phyloP scores from a whole-genome alignment of 1,140 invertebrate genomes.

The Calephelis nemesis region DNA sequence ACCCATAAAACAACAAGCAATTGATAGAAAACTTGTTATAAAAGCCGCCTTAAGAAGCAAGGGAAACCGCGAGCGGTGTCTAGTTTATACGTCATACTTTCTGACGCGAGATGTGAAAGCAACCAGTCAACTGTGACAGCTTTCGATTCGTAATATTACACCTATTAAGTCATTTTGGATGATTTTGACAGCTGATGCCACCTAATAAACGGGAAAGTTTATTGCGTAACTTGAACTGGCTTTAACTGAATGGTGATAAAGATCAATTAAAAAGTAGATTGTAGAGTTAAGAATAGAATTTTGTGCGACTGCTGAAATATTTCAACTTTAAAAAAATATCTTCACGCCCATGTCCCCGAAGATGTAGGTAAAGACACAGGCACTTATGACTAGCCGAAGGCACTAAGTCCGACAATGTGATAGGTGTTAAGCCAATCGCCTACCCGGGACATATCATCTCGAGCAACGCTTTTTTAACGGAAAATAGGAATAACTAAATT shows the following conservation, averaged over 20 bases:
- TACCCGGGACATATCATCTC: no score
- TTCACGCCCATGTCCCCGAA: no score
- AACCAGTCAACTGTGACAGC: constrained; percentile 36
- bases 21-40: background rate
- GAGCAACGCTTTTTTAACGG: no score
- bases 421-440: no score
- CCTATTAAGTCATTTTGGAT: constrained; percentile 26
- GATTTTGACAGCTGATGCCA: constrained; percentile 4
- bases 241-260: background rate
- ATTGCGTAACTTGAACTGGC: background rate
- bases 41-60: constrained; percentile 21
- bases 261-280: background rate
- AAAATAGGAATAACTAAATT: no score
- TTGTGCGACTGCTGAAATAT: no score
- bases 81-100: constrained; percentile 20
- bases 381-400: no score
- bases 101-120: constrained; percentile 36
- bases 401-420: no score
- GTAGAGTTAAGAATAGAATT: no score
- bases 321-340: no score
- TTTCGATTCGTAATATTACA: constrained; percentile 34
- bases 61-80: constrained; percentile 21
- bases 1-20: background rate
- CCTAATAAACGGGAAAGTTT: constrained; percentile 4
- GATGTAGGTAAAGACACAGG: no score